phyloP scores from a whole-genome alignment of 1,140 invertebrate genomes.

The Anoplophora glabripennis region DNA sequence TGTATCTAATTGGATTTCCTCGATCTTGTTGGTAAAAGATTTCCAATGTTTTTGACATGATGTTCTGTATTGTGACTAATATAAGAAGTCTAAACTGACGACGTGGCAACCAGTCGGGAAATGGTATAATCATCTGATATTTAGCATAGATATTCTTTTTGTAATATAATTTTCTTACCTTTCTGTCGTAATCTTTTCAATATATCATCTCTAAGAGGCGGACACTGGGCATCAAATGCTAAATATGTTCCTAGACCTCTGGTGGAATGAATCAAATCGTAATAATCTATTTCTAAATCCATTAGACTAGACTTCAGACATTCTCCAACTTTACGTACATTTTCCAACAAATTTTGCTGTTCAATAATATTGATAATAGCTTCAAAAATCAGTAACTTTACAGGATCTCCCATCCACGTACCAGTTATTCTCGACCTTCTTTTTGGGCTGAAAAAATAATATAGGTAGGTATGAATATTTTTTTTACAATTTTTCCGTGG shows the following conservation, averaged over 20 bases:
- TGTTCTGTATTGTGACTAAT: too few relatives aligned
- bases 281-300: slow-evolving; percentile 69
- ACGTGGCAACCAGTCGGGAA: too few relatives aligned
- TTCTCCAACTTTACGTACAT: slow-evolving; percentile 73
- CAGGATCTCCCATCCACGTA: slow-evolving; percentile 99
- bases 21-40: too few relatives aligned
- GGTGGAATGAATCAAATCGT: slow-evolving; percentile 70
- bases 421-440: slow-evolving; percentile 93
- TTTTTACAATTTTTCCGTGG: too few relatives aligned
- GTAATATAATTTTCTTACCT: slow-evolving; percentile 58
- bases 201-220: slow-evolving; percentile 73
- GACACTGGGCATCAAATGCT: slow-evolving; percentile 71
- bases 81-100: neutral
- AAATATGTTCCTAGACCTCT: slow-evolving; percentile 91
- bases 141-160: neutral
- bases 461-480: neutral
- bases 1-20: too few relatives aligned
- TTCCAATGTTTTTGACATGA: too few relatives aligned
- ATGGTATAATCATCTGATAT: too few relatives aligned
- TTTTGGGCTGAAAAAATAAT: slow-evolving; percentile 57
- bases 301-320: slow-evolving; percentile 72
- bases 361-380: slow-evolving; percentile 82
- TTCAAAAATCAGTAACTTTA: slow-evolving; percentile 89
- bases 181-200: slow-evolving; percentile 69
- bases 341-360: slow-evolving; percentile 75